Conservation (phyloP, 2,797 vertebrate genomes). For the Hafferia zeledoni region DNA sequence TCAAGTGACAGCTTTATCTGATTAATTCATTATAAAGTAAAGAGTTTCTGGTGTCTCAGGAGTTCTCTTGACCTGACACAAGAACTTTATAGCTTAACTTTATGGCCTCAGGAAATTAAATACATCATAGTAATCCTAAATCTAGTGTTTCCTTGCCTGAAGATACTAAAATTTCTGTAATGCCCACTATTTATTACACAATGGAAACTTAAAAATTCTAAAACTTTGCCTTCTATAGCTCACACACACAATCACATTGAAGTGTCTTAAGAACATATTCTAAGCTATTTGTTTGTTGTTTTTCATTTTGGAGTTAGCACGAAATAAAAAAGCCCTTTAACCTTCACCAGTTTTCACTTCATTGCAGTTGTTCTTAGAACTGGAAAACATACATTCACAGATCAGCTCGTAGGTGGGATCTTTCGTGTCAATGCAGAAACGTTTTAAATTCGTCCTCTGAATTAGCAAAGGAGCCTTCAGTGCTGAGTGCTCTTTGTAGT, state of each 20-base stretch:
- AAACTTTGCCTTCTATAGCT: background rate
- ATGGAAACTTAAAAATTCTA: background rate
- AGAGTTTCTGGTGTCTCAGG: background rate
- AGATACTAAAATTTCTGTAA: background rate
- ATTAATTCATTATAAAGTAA: background rate
- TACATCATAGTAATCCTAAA: background rate
- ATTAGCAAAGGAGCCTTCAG: background rate
- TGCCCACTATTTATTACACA: background rate
- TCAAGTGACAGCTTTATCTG: background rate
- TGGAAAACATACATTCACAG: background rate
- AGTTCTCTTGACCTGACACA: background rate
- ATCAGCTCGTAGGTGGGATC: background rate
- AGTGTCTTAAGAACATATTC: background rate
- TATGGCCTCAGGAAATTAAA: background rate
- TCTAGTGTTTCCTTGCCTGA: background rate
- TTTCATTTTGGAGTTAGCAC: background rate
- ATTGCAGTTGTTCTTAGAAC: background rate
- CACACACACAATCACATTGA: fast-evolving
- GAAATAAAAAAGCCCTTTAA: background rate
- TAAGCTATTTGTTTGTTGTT: background rate
- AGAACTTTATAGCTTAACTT: conserved; percentile 9
- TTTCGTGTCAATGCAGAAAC: background rate
- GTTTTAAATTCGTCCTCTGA: background rate
- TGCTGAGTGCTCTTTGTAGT: background rate
- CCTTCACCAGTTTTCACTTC: background rate